Base-by-base conservation (phyloP, 2,113 vertebrate genomes). In the Saguinus midas region DNA sequence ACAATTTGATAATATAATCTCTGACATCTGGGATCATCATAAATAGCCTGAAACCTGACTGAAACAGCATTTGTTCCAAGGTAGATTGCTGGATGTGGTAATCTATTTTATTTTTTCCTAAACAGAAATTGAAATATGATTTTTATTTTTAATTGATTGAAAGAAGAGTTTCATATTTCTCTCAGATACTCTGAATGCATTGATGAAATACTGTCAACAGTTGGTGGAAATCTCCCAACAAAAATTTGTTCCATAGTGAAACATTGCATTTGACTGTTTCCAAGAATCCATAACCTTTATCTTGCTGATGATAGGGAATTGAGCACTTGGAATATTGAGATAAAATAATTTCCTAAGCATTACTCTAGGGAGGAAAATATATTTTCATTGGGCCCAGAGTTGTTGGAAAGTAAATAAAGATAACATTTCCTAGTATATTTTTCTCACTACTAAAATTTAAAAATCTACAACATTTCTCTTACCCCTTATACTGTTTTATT, bases 281-380 rank as follows among this genome's bases (percentile, higher is more conserved):
- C 95, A 86, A 82, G 43, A 90, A 87, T n/a, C 58, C 35, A 70
- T 27, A 95, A 32, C 40, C 6, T 61, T 88, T 97, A 88, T 88
- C 81, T 87, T 68, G 29, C 55, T 94, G 57, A 94, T 92, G 88
- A 94, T 35, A 82, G 45, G n/a, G 87, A 72, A 48, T 32, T 72
- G 90, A 57, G n/a, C 45, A 70, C 21, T 37, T 48, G 32, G 93
- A 82, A 83, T 92, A 95, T 66, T 93, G 75, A 91, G 50, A 86
- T 21, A 84, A 37, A 96, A 90, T 96, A 76, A 95, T 97, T 96
- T 97, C 92, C 97, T 94, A 96, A 88, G 82, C 45, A 2, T 92
- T 96, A 78, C 84, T 91, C 87, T 66, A 73, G 80, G 45, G 86
- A 96, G 90, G 78, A 82, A 92, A 85, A 90, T 57, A 61, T 84